Evolutionary conservation across 1,140 invertebrate species (phyloP), one percentile per base, ranked within the genome.

Genomic region (Helicoverpa zea): DNA sequence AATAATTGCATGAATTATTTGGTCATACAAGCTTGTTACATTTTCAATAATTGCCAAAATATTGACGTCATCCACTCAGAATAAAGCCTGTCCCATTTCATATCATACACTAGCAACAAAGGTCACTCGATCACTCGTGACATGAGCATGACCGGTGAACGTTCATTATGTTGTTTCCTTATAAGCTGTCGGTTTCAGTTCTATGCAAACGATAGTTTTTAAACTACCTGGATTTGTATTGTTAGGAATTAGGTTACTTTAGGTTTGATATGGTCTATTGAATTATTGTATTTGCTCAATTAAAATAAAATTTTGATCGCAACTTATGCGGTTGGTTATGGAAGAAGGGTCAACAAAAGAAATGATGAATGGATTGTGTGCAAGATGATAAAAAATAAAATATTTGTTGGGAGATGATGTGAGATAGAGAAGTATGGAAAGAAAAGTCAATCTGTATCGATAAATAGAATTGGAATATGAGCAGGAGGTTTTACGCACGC

Each of bases 51-150:
- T 0, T 30, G 29, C 13, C 29, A 4, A 30, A 13, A 14, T 63
- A 10, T 13, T 63, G 35, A 5, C 35, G 35, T 43, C 35, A 43
- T 23, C 11, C 43, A 29, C 29, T 14, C 66, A 70, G 66, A 70
- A 70, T 70, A 70, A 52, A 14, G 49, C 51, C 47, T 52, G 13
- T 70, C 3, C 66, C 23, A 70, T 9, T 70, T 70, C 18, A 70
- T 52, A 52, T 52, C 47, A 70, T 70, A 70, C 66, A 52, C 30
- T 64, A 2, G 70, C 56, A 43, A 56, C 52, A 73, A 73, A 73
- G 70, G 70, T 73, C 47, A 73, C 51, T 54, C 52, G 70, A 73
- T 73, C 70, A 73, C 16, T 58, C 52, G 70, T 73, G 70, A 73
- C 70, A 58, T 58, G 51, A 29, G 70, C 70, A 73, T 73, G 70